Evolutionary conservation across 2,113 vertebrate species (phyloP).

Genomic region (Acinonyx jubatus): DNA sequence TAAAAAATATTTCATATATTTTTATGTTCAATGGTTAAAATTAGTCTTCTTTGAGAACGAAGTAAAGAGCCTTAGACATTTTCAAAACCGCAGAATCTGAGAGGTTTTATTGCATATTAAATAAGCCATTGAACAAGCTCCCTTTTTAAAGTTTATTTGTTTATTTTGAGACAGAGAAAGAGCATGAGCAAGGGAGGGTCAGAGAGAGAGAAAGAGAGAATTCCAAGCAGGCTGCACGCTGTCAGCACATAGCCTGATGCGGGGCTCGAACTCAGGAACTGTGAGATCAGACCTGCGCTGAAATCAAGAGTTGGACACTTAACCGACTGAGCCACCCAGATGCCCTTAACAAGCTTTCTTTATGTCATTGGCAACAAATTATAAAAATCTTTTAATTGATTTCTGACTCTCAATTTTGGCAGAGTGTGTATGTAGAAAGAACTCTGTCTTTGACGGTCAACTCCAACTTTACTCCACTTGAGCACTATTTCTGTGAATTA

Average conservation of each 20-base stretch:
- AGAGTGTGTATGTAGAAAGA: neutral
- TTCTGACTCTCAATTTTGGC: neutral
- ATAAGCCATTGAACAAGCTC: neutral
- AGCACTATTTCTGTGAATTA: neutral
- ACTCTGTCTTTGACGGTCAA: neutral
- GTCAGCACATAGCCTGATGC: no score
- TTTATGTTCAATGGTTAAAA: neutral
- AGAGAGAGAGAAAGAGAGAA: no score
- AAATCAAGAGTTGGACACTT: no score
- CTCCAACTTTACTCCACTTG: neutral
- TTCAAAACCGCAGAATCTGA: neutral
- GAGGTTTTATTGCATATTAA: neutral
- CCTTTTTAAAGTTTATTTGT: neutral
- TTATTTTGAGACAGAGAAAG: no score
- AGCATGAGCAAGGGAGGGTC: no score
- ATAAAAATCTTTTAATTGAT: neutral
- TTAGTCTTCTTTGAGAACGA: neutral
- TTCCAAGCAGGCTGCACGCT: no score
- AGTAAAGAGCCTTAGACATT: neutral
- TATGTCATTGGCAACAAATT: neutral
- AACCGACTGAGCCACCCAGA: no score
- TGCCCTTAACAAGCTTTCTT: neutral
- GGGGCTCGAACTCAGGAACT: no score
- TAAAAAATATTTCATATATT: neutral
- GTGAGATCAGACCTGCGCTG: no score